Evolutionary conservation across 2,113 vertebrate genomes (phyloP).

Genomic region (Cochlearius cochlearius): DNA sequence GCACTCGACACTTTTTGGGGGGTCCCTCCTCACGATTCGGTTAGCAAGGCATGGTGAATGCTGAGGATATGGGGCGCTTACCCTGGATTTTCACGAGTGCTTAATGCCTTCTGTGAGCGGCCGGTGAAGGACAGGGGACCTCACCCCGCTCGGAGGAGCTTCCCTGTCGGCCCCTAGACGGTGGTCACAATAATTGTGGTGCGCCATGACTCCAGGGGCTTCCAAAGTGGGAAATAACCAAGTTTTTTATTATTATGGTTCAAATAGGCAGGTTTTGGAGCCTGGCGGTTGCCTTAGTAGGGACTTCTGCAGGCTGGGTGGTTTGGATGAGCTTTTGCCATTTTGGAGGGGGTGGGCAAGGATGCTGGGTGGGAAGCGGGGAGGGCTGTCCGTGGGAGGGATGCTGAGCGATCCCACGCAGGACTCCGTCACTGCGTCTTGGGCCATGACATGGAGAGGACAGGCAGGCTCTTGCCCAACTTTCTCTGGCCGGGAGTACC

Average conservation of each 20-base stretch:
- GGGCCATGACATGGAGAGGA: neutral
- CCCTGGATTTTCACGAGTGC: no score
- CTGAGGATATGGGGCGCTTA: neutral
- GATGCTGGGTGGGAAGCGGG: neutral
- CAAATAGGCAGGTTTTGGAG: fast-evolving
- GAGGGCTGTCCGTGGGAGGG: neutral
- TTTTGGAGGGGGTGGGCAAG: neutral
- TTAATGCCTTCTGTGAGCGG: neutral
- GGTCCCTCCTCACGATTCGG: neutral
- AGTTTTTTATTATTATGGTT: fast-evolving
- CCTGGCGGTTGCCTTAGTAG: neutral
- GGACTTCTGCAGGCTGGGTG: fast-evolving
- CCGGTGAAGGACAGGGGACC: fast-evolving
- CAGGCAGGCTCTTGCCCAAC: neutral
- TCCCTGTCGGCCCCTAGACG: neutral
- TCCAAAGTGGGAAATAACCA: neutral
- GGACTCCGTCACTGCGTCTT: neutral
- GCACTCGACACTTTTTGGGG: neutral
- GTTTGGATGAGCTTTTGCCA: neutral
- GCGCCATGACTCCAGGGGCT: neutral
- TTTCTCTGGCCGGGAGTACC: neutral
- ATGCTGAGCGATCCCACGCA: fast-evolving
- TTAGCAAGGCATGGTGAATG: neutral
- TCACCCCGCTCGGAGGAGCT: neutral
- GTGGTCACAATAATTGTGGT: fast-evolving